phyloP scores from a whole-genome alignment of 2,888 invertebrate species.

The Tanypteryx hageni region DNA sequence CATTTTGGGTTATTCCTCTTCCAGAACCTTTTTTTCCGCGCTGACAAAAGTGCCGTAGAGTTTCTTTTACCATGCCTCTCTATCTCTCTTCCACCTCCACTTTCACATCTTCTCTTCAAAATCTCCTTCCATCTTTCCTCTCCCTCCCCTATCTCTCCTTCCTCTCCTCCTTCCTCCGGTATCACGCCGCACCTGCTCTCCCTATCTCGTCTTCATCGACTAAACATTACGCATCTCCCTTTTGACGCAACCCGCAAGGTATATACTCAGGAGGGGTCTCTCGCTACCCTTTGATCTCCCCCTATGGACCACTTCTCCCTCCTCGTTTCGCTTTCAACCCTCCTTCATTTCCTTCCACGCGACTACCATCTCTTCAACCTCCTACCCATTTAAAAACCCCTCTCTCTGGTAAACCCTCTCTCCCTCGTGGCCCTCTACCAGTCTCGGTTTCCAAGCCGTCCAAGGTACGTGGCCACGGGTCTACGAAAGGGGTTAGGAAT shows the following conservation, averaged over 20 bases:
- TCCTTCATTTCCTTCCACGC: not conserved
- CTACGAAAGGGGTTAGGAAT: no score
- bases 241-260: not conserved
- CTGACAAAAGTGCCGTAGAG: not conserved
- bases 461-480: no score
- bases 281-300: not conserved
- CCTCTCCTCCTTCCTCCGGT: no score
- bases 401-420: not conserved
- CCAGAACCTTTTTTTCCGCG: not conserved
- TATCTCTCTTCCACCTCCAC: not conserved
- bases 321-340: not conserved
- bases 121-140: not conserved
- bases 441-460: no score
- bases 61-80: not conserved
- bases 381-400: not conserved
- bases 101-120: not conserved
- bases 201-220: not conserved
- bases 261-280: not conserved
- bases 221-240: slow-evolving; percentile 9
- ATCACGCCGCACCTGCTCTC: not conserved
- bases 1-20: not conserved
- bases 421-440: not conserved
- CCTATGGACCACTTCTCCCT: not conserved
- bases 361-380: slow-evolving; percentile 7
- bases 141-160: not conserved